Evolutionary conservation across 2,888 invertebrate genomes (phyloP), one percentile per base, ranked within the genome.

Genomic region (Troglohyphantes excavatus): DNA sequence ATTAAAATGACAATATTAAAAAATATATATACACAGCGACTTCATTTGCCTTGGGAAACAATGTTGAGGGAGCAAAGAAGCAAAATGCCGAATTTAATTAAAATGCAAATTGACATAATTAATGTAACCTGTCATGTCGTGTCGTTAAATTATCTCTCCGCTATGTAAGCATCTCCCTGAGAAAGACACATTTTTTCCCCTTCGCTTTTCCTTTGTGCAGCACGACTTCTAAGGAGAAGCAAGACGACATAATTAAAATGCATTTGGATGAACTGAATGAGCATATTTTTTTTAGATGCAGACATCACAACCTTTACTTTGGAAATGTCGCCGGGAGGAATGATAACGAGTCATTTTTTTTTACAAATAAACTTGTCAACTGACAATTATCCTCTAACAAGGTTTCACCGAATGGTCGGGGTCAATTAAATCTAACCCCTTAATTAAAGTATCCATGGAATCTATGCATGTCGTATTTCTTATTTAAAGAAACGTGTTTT

Each of bases 51-150:
- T n/a, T n/a, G 17, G n/a, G 53, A 53, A 53, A n/a, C 53, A 13
- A 53, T 13, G 53, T 53, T 53, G 5, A n/a, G 53, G n/a, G 53
- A 53, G n/a, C n/a, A 53, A 53, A 53, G 53, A 53, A 33, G 53
- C 13, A n/a, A 13, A n/a, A 53, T 53, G 53, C 13, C 53, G 76
- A 76, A 17, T 63, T 76, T 76, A 76, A 76, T 76, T 76, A 76
- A 76, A 76, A 76, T 76, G 76, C 61, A 76, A 76, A 76, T 76
- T 76, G 76, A 76, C 76, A 61, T 63, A 76, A 76, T 76, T 76
- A 76, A 76, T 59, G 76, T 33, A 61, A 76, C 76, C 76, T 33
- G 33, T 76, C 61, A 33, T 33, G 76, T 29, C 61, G n/a, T 33
- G 76, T 61, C 76, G 76, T 61, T 61, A 76, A 76, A 76, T 76